Evolutionary conservation across 2,113 vertebrate species (phyloP).

Genomic region (Phoenicopterus ruber): DNA sequence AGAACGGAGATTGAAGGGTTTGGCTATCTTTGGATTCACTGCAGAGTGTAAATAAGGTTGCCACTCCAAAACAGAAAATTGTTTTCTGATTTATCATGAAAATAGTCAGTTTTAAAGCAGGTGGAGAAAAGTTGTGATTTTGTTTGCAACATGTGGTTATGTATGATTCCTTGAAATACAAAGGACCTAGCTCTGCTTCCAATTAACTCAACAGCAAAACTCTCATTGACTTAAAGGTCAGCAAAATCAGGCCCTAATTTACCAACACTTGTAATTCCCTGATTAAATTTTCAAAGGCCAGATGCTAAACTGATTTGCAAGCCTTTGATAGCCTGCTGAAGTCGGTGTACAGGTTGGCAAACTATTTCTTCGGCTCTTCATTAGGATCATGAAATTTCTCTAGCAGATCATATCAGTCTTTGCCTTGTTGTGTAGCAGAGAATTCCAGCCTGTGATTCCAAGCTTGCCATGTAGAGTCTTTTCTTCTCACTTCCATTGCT

Average conservation of each 20-base stretch:
- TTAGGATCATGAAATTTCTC: background rate
- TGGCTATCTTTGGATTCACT: background rate
- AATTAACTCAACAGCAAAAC: background rate
- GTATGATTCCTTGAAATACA: background rate
- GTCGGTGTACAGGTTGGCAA: background rate
- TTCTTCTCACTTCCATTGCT: background rate
- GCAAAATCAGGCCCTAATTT: background rate
- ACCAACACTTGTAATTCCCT: background rate
- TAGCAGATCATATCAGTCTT: background rate
- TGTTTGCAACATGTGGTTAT: background rate
- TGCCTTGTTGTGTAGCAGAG: background rate
- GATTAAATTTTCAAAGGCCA: slow-evolving; percentile 25
- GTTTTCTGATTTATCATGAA: background rate
- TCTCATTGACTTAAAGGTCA: background rate
- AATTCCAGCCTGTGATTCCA: background rate
- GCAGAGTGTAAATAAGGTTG: background rate
- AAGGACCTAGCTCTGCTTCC: background rate
- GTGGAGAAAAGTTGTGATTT: background rate
- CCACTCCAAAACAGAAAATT: background rate
- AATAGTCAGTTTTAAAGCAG: background rate
- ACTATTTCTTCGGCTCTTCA: background rate
- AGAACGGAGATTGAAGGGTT: background rate
- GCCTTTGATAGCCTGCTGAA: background rate
- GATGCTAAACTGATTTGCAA: slow-evolving; percentile 7
- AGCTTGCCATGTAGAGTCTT: background rate